A percentile compares a stretch with the other conserved stretches of the same genome.
Evolutionary conservation across 64 coral and sea anemone species (phyloP).

Genomic region (Montipora sp.): DNA sequence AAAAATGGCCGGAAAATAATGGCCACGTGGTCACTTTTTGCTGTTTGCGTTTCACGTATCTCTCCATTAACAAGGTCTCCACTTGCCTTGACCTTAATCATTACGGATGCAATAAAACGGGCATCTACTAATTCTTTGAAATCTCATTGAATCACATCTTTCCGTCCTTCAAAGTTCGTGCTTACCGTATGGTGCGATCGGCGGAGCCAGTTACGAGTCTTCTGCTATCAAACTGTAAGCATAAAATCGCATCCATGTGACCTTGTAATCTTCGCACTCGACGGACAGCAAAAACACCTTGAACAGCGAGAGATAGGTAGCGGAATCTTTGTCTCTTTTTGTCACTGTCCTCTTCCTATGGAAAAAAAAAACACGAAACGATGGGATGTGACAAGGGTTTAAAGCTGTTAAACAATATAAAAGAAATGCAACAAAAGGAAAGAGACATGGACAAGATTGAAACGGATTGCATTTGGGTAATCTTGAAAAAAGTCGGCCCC

Average conservation of each 20-base stretch:
- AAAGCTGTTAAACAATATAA: too few relatives aligned
- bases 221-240: conserved; percentile 92
- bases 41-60: too few relatives aligned
- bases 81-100: background rate
- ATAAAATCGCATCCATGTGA: conserved; percentile 91
- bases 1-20: too few relatives aligned
- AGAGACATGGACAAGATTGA: too few relatives aligned
- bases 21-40: too few relatives aligned
- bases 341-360: conserved; percentile 8
- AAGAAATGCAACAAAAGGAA: too few relatives aligned
- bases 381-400: too few relatives aligned
- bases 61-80: too few relatives aligned
- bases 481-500: too few relatives aligned
- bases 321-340: conserved; percentile 50
- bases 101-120: too few relatives aligned
- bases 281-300: conserved; percentile 81
- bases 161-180: background rate
- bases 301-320: conserved; percentile 85
- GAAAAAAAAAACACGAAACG: background rate
- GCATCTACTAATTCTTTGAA: background rate
- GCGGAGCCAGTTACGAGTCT: conserved; percentile 94
- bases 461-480: too few relatives aligned
- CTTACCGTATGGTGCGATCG: conserved; percentile 88
- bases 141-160: too few relatives aligned
- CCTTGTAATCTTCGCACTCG: conserved; percentile 93